A percentile compares a stretch with the other conserved stretches of the same genome.
Evolutionary conservation across 2,888 invertebrate species (phyloP).

Genomic region (Platycheirus rosarum): DNA sequence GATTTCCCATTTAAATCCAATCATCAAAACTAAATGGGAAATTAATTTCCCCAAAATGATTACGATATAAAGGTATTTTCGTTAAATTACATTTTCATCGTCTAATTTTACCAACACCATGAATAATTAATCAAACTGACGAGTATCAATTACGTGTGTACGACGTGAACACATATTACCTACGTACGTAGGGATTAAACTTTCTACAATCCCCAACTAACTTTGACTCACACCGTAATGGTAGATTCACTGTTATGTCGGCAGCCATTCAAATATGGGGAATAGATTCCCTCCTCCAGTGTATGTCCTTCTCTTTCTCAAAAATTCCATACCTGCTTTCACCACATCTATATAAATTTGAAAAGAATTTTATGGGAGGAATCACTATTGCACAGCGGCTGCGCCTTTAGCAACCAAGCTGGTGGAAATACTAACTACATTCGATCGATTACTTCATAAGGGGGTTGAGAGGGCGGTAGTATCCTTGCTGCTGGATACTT

Average conservation of each 20-base stretch:
- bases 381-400: conserved; percentile 55
- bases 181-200: background rate
- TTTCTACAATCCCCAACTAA: background rate
- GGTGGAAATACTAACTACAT: conserved; percentile 46
- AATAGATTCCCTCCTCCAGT: background rate
- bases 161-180: too few relatives aligned
- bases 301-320: conserved; percentile 9
- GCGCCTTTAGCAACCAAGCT: conserved; percentile 41
- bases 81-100: conserved; percentile 74
- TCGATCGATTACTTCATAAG: conserved; percentile 48
- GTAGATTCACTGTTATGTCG: conserved; percentile 10
- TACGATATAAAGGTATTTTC: conserved; percentile 46
- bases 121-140: conserved; percentile 71
- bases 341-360: conserved; percentile 60
- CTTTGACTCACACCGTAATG: background rate
- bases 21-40: conserved; percentile 71
- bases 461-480: conserved; percentile 7
- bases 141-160: conserved; percentile 68
- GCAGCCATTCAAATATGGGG: conserved; percentile 23
- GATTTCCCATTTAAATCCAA: conserved; percentile 69
- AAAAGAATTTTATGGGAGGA: conserved; percentile 55
- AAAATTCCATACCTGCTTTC: background rate
- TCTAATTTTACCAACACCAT: conserved; percentile 62
- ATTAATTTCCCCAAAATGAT: conserved; percentile 70
- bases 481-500: conserved; percentile 21